Conservation (phyloP, 2,113 vertebrate species). For the Meleagris gallopavo region DNA sequence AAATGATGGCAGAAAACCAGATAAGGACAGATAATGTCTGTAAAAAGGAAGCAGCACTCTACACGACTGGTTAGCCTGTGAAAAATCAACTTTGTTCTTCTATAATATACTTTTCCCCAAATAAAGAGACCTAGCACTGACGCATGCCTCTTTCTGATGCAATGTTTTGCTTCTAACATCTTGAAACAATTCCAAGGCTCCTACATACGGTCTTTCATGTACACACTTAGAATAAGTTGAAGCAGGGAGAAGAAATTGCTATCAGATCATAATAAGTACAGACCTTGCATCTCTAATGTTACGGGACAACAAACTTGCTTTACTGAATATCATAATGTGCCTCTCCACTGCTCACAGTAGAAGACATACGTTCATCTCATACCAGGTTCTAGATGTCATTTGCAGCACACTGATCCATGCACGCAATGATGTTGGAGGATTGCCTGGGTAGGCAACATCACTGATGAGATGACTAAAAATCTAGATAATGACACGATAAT, state of each 20-base stretch:
- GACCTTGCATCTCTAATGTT: neutral
- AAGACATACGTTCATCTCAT: neutral
- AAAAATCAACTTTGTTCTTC: neutral
- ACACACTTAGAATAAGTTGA: neutral
- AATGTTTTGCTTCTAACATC: neutral
- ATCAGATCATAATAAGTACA: neutral
- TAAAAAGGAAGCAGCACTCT: neutral
- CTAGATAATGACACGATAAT: neutral
- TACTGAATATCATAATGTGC: neutral
- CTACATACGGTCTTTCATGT: accelerated
- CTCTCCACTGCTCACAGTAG: neutral
- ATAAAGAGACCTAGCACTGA: neutral
- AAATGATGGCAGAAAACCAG: neutral
- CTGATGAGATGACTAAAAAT: neutral
- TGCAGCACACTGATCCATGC: neutral
- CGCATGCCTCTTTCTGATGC: neutral
- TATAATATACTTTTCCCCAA: neutral
- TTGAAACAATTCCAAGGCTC: neutral
- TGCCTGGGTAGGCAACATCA: neutral
- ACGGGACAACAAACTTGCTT: neutral
- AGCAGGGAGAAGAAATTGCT: neutral
- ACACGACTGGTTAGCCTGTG: neutral
- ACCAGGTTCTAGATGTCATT: neutral
- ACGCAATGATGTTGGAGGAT: neutral
- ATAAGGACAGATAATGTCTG: neutral